Evolutionary conservation across 1,140 invertebrate genomes (phyloP), one percentile per base, ranked within the genome.

Genomic region (Drosophila triauraria): DNA sequence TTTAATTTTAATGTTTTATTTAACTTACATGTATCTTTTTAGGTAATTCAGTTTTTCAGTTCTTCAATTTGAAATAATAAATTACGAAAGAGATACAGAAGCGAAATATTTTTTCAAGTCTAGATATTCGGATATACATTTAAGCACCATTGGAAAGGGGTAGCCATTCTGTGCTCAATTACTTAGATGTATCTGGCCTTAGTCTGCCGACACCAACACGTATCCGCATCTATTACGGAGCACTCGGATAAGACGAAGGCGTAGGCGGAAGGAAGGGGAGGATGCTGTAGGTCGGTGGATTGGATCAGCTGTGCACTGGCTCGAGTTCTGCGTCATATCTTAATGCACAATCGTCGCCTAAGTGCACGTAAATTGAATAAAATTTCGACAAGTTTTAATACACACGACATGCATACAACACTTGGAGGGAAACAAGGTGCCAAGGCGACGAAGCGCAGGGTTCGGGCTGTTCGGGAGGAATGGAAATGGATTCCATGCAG

Each of bases 331-430:
- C 77, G 80, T 88, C 80, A 82, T 85, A 85, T 90, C 85, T 90
- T 88, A 81, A 88, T 88, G 80, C 81, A 81, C 84, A 88, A 90
- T 88, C 85, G 84, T 88, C 85, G 85, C 84, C 80, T 88, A 90
- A 88, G 85, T 88, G 85, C 85, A 90, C 82, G 75, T 88, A 88
- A 88, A 88, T 88, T 88, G 85, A 88, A 88, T 88, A 90, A 79
- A 90, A 85, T 90, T 88, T 90, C 75, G 85, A 88, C 85, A 88
- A 90, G 85, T 85, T 88, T 90, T 88, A 88, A 88, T 88, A 83
- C 84, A 83, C 79, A 75, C 77, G 80, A 80, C 80, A 78, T 71
- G 82, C 78, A 85, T 65, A 72, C 69, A 75, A 64, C 69, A 78
- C 59, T 50, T 38, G 13, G 30, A 54, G 46, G 23, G 38, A 59